Base-by-base conservation (phyloP, 2,797 vertebrate species). In the Lepilemur ruficaudatus region DNA sequence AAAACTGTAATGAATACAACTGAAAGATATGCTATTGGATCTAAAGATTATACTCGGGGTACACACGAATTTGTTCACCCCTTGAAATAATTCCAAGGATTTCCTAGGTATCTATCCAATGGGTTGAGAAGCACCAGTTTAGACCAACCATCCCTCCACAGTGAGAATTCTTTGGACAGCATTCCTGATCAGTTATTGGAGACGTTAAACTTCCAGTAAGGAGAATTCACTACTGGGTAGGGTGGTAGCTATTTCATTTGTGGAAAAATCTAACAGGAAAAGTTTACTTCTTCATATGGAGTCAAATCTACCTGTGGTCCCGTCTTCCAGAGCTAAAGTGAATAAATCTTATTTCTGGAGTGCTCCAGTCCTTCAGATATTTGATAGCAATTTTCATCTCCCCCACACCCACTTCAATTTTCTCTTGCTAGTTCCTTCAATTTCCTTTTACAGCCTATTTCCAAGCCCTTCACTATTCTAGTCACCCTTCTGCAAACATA, bases 301-400 rank as follows among this genome's bases (percentile, higher is more conserved):
- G 17, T 28, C 76, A 85, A 48, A 25, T 73, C 46, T 57, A 90
- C 10, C 43, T 57, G 18, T 13, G 25, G 3, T 52, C 17, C 46
- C 52, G 1, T 61, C 18, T 41, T 41, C 35, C 67, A 70, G 52
- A 80, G 28, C 41, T 84, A 52, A 83, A 43, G 3, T 41, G 17
- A 95, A 87, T 38, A 38, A 28, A 63, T 48, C 25, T 83, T 92
- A 91, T 75, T 72, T 93, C 35, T 93, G 70, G 35, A 86, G 48
- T 84, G 72, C 20, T 73, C 46, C 38, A 59, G 9, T 72, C 67
- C 67, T 95, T 94, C n/a, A 89, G 18, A 83, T 80, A 83, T 11
- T 43, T 72, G 50, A 48, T 59, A 83, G 22, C 55, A 93, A 57
- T 70, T 78, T 72, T 84, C 65, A n/a, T 57, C n/a, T 78, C 20